Conservation (phyloP, 2,888 invertebrate genomes). For the Archips xylosteana region DNA sequence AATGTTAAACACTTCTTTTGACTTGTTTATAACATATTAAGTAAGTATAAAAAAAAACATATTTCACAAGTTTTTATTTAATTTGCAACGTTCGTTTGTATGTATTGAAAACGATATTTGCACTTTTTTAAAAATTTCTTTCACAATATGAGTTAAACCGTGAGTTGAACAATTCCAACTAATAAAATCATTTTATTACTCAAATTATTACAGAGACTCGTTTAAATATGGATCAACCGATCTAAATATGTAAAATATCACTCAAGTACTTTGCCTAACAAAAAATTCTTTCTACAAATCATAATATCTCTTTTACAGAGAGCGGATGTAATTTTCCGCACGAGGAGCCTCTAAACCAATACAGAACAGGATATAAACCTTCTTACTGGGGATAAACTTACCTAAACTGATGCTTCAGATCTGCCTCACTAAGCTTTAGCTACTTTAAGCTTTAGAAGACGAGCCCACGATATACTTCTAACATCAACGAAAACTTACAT, state of each 20-base stretch:
- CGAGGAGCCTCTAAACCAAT: slow-evolving; percentile 64
- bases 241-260: slow-evolving; percentile 5
- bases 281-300: slow-evolving; percentile 43
- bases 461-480: slow-evolving; percentile 13
- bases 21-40: too few relatives aligned
- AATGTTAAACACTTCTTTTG: too few relatives aligned
- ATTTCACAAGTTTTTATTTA: too few relatives aligned
- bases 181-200: too few relatives aligned
- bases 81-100: too few relatives aligned
- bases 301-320: slow-evolving; percentile 50
- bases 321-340: slow-evolving; percentile 67
- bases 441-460: slow-evolving; percentile 33
- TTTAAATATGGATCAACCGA: background rate
- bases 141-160: background rate
- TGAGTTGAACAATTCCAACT: too few relatives aligned
- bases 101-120: too few relatives aligned
- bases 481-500: slow-evolving; percentile 1
- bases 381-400: slow-evolving; percentile 63
- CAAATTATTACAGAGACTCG: background rate
- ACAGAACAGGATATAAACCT: slow-evolving; percentile 64
- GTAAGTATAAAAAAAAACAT: too few relatives aligned
- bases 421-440: slow-evolving; percentile 42
- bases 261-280: slow-evolving; percentile 3
- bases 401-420: slow-evolving; percentile 62
- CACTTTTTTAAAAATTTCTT: background rate